Evolutionary conservation across 1,140 invertebrate genomes (phyloP), one percentile per base, ranked within the genome.

Genomic region (Drosophila ironensis): DNA sequence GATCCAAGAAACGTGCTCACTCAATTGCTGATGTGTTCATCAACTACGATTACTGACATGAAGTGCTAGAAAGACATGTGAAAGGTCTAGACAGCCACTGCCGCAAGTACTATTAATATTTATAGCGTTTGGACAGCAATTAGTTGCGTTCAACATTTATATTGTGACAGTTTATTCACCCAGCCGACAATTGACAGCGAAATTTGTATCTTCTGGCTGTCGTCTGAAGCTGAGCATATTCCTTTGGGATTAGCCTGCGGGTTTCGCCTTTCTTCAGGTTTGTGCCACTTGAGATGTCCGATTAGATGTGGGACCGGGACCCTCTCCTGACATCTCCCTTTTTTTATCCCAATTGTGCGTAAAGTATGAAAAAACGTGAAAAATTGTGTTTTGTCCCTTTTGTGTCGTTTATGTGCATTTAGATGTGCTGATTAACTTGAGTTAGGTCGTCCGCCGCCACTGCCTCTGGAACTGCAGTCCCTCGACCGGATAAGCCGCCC

Each of bases 401-500:
- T 59, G 35, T 54, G 56, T 27, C 48, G 17, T 27, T 46, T 50
- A 33, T 48, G 40, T 72, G 44, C 72, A 81, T 81, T 68, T 76
- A 78, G 52, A 77, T 64, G 52, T 53, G 70, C 38, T 78, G 75
- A 80, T 78, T 80, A 84, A 64, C 67, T 82, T 57, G 54, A 81
- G 56, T 76, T 72, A 47, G 52, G 64, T 59, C 28, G n/a, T n/a
- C n/a, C n/a, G n/a, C n/a, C n/a, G n/a, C n/a, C n/a, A n/a, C n/a
- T 35, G 14, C 17, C 45, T 17, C 19, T 24, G 27, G 25, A 45
- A 35, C 11, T 64, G 51, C 44, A 59, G 22, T 69, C 27, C 4
- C 24, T 17, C 24, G 17, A 28, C 24, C 20, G 51, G 6, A 7
- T 16, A 17, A 38, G 42, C 38, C 33, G 50, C 19, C 2, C 22